These are phyloP conservation scores for Drosophila sp. DNA, from an alignment of 1,140 invertebrate genomes.

Conservation along the genomic window DNA sequence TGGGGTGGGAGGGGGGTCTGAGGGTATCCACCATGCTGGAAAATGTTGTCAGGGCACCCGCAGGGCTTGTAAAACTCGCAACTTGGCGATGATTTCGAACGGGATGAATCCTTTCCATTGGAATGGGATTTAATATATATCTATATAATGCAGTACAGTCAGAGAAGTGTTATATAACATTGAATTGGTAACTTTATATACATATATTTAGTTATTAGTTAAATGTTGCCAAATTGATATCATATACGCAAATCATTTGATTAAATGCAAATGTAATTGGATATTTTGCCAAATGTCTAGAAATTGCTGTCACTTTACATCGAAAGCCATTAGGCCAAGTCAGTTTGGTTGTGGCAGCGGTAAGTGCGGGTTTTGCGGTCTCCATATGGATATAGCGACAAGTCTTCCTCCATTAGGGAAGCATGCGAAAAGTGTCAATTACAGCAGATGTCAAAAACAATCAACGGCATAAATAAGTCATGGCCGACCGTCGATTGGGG, in stretches of 20 bases:
- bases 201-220: slow-evolving; percentile 29
- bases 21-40: slow-evolving; percentile 18
- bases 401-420: slow-evolving; percentile 47
- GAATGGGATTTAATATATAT: neutral
- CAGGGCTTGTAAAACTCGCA: slow-evolving; percentile 71
- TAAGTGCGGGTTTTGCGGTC: slow-evolving; percentile 51
- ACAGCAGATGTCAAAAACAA: slow-evolving; percentile 71
- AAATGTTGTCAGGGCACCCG: slow-evolving; percentile 47
- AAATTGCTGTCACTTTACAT: slow-evolving; percentile 35
- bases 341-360: slow-evolving; percentile 2
- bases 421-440: slow-evolving; percentile 76
- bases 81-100: slow-evolving; percentile 54
- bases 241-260: slow-evolving; percentile 6
- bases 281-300: slow-evolving; percentile 53
- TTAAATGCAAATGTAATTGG: slow-evolving; percentile 57
- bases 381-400: slow-evolving; percentile 14
- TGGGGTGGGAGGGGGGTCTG: neutral
- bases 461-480: slow-evolving; percentile 73
- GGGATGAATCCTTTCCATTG: slow-evolving; percentile 16
- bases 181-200: neutral
- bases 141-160: neutral
- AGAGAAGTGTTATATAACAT: slow-evolving; percentile 4
- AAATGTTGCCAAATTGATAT: slow-evolving; percentile 40
- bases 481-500: slow-evolving; percentile 30
- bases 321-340: slow-evolving; percentile 43